Evolutionary conservation across 64 coral and sea anemone genomes (phyloP).

Genomic region (Montipora efflorescens): DNA sequence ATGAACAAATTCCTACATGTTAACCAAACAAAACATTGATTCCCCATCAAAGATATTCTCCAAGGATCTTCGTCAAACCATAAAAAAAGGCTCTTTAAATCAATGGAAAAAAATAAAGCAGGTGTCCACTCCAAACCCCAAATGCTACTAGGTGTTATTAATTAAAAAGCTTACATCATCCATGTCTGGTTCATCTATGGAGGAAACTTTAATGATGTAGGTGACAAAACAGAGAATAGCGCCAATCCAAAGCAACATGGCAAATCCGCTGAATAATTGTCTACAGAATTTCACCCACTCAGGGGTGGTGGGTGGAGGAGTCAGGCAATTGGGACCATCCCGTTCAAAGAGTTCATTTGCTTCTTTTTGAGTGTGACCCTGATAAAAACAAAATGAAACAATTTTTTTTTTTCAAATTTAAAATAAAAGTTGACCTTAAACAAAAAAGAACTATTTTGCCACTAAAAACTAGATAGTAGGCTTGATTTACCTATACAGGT

Average conservation of each 20-base stretch:
- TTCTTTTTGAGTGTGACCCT: constrained; percentile 86
- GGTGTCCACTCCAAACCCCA: too few relatives aligned
- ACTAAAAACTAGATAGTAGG: not conserved
- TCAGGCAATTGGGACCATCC: constrained; percentile 93
- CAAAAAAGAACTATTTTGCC: not conserved
- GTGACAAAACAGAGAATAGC: constrained; percentile 85
- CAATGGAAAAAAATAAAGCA: too few relatives aligned
- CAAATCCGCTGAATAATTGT: constrained; percentile 95
- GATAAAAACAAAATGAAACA: not conserved
- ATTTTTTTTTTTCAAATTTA: not conserved
- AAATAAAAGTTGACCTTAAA: not conserved
- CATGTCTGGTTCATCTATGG: constrained; percentile 84
- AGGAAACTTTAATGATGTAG: constrained; percentile 64
- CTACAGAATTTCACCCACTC: constrained; percentile 98
- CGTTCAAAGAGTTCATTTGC: constrained; percentile 73
- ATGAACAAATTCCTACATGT: too few relatives aligned
- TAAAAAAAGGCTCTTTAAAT: too few relatives aligned
- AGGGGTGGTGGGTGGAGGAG: constrained; percentile 92
- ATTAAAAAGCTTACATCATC: constrained; percentile 60
- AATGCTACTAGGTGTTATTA: too few relatives aligned
- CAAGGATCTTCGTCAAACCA: too few relatives aligned
- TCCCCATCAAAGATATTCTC: too few relatives aligned
- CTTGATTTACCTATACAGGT: not conserved
- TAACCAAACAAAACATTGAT: too few relatives aligned
- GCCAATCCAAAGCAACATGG: constrained; percentile 92